These are phyloP conservation scores for Megaceryle maxima DNA, from an alignment of 2,113 vertebrate species.

Conservation along the genomic window DNA sequence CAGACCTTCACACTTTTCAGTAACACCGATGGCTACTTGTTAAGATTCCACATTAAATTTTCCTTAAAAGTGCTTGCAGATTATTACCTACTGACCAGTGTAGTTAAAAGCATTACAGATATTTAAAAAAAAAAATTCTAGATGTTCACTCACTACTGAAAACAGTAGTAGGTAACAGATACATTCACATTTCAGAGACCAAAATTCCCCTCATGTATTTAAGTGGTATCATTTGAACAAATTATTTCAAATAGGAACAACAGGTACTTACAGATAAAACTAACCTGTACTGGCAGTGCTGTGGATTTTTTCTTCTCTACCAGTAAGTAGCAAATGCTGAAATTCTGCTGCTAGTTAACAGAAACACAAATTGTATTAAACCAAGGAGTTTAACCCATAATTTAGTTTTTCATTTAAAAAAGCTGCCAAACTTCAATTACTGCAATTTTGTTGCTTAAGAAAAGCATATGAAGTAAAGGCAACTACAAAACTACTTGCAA, in stretches of 20 bases:
- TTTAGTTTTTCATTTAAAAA: slow-evolving; percentile 61
- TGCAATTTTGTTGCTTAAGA: slow-evolving; percentile 32
- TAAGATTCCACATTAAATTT: neutral
- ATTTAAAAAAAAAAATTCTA: neutral
- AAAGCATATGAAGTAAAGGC: slow-evolving; percentile 44
- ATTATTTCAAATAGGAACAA: slow-evolving; percentile 81
- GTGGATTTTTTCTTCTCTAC: slow-evolving; percentile 91
- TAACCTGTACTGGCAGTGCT: slow-evolving; percentile 95
- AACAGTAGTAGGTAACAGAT: slow-evolving; percentile 35
- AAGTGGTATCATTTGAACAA: slow-evolving; percentile 76
- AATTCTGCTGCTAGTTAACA: slow-evolving; percentile 94
- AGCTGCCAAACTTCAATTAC: slow-evolving; percentile 51
- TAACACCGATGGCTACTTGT: neutral
- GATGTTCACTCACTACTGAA: slow-evolving; percentile 12
- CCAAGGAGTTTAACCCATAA: slow-evolving; percentile 73
- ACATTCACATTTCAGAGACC: slow-evolving; percentile 71
- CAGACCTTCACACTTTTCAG: neutral
- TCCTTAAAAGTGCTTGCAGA: neutral
- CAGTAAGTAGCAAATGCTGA: slow-evolving; percentile 90
- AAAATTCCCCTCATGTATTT: slow-evolving; percentile 70
- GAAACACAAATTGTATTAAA: slow-evolving; percentile 92
- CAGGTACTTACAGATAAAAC: slow-evolving; percentile 96
- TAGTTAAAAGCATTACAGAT: neutral
- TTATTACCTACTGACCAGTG: neutral
- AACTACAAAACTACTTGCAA: slow-evolving; percentile 32